These are phyloP conservation scores for Rhinopomastus cyanomelas DNA, from an alignment of 2,113 vertebrate genomes.

Conservation along the genomic window DNA sequence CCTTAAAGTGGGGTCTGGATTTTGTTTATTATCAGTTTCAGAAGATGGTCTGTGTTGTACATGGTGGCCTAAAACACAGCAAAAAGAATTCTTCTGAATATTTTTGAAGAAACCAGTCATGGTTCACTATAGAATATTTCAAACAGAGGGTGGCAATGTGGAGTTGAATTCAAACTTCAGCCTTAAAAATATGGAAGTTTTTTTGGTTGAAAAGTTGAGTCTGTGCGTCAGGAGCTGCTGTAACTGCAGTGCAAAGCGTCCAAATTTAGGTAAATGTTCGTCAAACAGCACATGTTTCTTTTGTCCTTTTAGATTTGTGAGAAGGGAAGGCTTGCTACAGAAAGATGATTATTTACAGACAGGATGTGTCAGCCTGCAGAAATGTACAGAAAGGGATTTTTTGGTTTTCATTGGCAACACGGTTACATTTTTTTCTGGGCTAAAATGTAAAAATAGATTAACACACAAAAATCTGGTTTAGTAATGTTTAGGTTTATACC, in stretches of 20 bases:
- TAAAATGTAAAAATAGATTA: conserved; percentile 61
- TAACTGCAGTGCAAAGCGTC: neutral
- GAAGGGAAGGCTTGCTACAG: conserved; percentile 28
- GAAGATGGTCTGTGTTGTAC: neutral
- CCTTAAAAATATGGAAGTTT: neutral
- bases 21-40: neutral
- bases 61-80: neutral
- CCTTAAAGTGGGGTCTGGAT: neutral
- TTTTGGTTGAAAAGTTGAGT: neutral
- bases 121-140: neutral
- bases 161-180: neutral
- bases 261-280: neutral
- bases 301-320: neutral
- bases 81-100: neutral
- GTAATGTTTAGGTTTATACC: neutral
- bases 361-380: conserved; percentile 63
- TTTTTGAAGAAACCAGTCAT: neutral
- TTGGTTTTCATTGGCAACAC: conserved; percentile 53
- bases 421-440: neutral
- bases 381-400: conserved; percentile 49
- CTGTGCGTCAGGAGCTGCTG: neutral
- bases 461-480: neutral
- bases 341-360: conserved; percentile 42
- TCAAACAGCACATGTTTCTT: neutral
- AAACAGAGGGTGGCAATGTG: neutral